These are phyloP conservation scores for Telmatochromis sp. DNA, from an alignment of 2,113 vertebrate genomes.

Conservation along the genomic window DNA sequence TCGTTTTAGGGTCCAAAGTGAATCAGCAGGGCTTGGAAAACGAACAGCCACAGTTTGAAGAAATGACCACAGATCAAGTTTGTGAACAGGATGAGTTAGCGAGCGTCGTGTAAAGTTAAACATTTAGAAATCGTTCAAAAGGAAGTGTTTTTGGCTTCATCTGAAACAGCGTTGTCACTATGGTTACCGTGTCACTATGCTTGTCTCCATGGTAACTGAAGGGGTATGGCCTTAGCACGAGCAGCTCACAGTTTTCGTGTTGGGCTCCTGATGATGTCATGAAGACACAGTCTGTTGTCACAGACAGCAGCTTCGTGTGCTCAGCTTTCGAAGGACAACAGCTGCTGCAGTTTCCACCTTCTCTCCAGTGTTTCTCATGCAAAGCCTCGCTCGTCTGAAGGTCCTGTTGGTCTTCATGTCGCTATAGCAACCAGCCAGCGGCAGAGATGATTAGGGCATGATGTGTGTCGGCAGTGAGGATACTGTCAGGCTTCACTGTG, in stretches of 20 bases:
- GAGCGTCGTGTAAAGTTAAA: accelerated
- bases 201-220: conserved; percentile 45
- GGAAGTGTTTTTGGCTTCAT: neutral
- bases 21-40: neutral
- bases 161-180: conserved; percentile 29
- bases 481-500: neutral
- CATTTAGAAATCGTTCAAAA: neutral
- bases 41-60: neutral
- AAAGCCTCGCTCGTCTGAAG: neutral
- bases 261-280: neutral
- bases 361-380: neutral
- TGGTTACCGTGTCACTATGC: conserved; percentile 30
- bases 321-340: neutral
- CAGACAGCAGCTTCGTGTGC: neutral
- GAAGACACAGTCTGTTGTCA: neutral
- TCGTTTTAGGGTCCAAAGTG: neutral
- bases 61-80: neutral
- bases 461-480: conserved; percentile 9
- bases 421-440: conserved; percentile 27
- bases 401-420: neutral
- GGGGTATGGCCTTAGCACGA: neutral
- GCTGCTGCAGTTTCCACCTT: neutral
- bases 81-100: neutral
- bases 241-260: neutral
- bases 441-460: conserved; percentile 6